These are phyloP conservation scores for Holothuria leucospilota DNA, from an alignment of 53 echinoderm and acorn worm genomes.

Conservation along the genomic window DNA sequence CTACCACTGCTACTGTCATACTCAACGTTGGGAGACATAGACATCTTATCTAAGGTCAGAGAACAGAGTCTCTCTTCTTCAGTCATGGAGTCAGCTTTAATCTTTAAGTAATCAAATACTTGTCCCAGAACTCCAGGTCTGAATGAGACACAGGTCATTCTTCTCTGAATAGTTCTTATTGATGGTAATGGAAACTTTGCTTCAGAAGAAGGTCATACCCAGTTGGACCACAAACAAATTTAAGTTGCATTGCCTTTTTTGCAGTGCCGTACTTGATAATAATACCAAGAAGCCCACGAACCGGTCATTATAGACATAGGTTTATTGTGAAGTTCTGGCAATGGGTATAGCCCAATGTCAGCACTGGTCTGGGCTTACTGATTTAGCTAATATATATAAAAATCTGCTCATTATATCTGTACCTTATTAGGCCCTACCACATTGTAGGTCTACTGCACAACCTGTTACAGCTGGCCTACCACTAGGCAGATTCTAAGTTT, in stretches of 20 bases:
- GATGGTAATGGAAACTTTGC: slow-evolving; percentile 62
- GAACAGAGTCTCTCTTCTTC: slow-evolving; percentile 69
- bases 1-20: slow-evolving; percentile 63
- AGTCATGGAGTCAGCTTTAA: slow-evolving; percentile 63
- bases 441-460: too few species aligned
- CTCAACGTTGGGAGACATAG: slow-evolving; percentile 68
- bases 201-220: slow-evolving; percentile 44
- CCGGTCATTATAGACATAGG: too few species aligned
- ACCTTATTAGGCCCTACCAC: too few species aligned
- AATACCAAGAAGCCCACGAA: too few species aligned
- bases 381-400: too few species aligned
- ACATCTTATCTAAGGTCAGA: slow-evolving; percentile 78
- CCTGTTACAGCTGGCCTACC: too few species aligned
- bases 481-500: too few species aligned
- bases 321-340: too few species aligned
- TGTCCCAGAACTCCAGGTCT: slow-evolving; percentile 56
- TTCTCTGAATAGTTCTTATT: slow-evolving; percentile 51
- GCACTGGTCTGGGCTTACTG: too few species aligned
- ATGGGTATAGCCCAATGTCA: too few species aligned
- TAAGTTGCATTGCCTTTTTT: slow-evolving; percentile 37
- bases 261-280: too few species aligned
- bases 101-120: slow-evolving; percentile 63
- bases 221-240: slow-evolving; percentile 55
- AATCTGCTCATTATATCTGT: too few species aligned
- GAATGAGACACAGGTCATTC: slow-evolving; percentile 45